phyloP scores from a whole-genome alignment of 2,888 invertebrate genomes.

The Heliconius aoede region DNA sequence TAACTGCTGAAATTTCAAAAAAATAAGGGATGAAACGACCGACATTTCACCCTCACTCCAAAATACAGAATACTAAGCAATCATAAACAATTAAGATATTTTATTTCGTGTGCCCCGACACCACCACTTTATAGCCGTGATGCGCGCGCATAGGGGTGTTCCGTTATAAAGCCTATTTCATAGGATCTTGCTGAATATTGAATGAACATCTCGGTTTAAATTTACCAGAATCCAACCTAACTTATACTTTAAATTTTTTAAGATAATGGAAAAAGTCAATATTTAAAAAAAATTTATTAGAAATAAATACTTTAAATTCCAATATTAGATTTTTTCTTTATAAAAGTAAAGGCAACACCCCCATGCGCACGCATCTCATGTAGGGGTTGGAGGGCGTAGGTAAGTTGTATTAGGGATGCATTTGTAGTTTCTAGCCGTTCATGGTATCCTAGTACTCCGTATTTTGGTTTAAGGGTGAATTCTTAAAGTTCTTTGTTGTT shows the following conservation, averaged over 20 bases:
- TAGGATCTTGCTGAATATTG: neutral
- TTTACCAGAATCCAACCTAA: no score
- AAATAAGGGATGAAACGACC: neutral
- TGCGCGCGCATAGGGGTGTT: neutral
- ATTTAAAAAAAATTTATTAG: no score
- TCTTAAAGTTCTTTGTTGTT: neutral
- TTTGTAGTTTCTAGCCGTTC: neutral
- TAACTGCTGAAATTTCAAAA: no score
- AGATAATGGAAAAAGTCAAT: no score
- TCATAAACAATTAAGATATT: neutral
- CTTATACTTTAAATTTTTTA: no score
- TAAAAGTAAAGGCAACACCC: neutral
- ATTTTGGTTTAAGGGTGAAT: conserved; percentile 16
- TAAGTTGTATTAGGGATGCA: neutral
- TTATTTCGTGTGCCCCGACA: neutral
- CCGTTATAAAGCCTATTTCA: neutral
- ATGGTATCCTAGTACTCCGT: conserved; percentile 1
- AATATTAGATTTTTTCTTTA: neutral
- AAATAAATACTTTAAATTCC: no score
- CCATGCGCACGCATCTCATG: conserved; percentile 10
- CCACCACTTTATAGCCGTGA: neutral
- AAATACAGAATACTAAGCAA: neutral
- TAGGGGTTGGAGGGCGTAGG: neutral
- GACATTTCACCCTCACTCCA: neutral
- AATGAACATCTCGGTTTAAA: no score